Evolutionary conservation across 2,113 vertebrate genomes (phyloP).

Genomic region (Malurus elegans): DNA sequence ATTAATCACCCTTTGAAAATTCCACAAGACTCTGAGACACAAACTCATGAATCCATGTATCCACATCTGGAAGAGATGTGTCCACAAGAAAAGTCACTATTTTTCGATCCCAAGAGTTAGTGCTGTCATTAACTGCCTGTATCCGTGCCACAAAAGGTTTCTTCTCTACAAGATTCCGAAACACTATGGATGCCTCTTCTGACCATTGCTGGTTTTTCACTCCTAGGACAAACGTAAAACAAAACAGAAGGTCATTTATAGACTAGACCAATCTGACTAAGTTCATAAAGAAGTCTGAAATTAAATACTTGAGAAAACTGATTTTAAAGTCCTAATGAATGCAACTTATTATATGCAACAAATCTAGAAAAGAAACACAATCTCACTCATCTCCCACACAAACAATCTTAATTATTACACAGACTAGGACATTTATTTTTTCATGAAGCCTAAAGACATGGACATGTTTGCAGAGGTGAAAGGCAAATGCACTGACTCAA

Average conservation of each 20-base stretch:
- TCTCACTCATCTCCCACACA: background rate
- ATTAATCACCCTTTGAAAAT: slow-evolving; percentile 71
- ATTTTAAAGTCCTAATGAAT: background rate
- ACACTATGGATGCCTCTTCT: slow-evolving; percentile 89
- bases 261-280: background rate
- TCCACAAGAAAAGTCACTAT: slow-evolving; percentile 87
- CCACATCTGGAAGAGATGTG: slow-evolving; percentile 80
- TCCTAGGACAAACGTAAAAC: slow-evolving; percentile 71
- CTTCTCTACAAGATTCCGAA: slow-evolving; percentile 92
- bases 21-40: slow-evolving; percentile 80
- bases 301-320: background rate
- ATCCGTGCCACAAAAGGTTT: slow-evolving; percentile 88
- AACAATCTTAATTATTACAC: background rate
- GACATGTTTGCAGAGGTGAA: background rate
- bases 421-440: background rate
- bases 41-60: slow-evolving; percentile 91
- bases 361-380: background rate
- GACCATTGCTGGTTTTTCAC: slow-evolving; percentile 83
- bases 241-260: background rate
- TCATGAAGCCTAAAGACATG: background rate
- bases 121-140: slow-evolving; percentile 76
- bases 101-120: slow-evolving; percentile 79
- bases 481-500: background rate
- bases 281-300: background rate
- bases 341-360: too few relatives aligned